Conservation (phyloP, 2,888 invertebrate species). For the Aleiodes testaceus region DNA sequence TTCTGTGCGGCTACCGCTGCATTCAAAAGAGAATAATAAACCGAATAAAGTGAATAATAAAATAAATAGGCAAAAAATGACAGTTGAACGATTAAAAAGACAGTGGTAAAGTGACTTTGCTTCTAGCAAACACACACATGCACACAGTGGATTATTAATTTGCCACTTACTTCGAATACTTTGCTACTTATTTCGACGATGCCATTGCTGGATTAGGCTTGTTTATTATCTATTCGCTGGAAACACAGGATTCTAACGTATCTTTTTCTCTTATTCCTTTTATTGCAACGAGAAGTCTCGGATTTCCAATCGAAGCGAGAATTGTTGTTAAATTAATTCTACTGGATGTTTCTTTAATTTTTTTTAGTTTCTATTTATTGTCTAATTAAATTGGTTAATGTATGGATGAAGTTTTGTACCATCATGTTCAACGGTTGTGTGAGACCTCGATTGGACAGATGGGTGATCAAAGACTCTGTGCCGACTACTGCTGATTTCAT, state of each 20-base stretch:
- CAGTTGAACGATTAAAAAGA: conserved; percentile 25
- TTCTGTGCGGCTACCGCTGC: conserved; percentile 57
- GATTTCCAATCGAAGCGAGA: conserved; percentile 19
- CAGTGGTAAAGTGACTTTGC: conserved; percentile 39
- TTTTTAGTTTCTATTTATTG: neutral
- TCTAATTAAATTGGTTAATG: conserved; percentile 11
- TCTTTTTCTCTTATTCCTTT: conserved; percentile 1
- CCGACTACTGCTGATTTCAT: too few species aligned
- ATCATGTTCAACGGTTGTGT: neutral
- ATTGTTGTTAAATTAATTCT: conserved; percentile 22
- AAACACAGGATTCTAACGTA: conserved; percentile 32
- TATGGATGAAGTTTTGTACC: neutral
- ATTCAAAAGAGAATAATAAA: conserved; percentile 48
- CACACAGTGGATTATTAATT: conserved; percentile 15
- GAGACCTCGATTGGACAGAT: conserved; percentile 13
- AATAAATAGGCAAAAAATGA: conserved; percentile 34
- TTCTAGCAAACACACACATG: conserved; percentile 3
- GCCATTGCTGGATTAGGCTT: conserved; percentile 45
- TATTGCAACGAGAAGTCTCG: conserved; percentile 19
- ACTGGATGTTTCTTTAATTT: conserved; percentile 1
- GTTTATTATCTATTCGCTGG: conserved; percentile 47
- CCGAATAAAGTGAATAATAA: conserved; percentile 41
- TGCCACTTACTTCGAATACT: conserved; percentile 59
- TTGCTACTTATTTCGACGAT: conserved; percentile 48
- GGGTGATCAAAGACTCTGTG: neutral